phyloP scores from a whole-genome alignment of 1,140 invertebrate species.

The roundworm (Caenorhabditis elegans) region DNA sequence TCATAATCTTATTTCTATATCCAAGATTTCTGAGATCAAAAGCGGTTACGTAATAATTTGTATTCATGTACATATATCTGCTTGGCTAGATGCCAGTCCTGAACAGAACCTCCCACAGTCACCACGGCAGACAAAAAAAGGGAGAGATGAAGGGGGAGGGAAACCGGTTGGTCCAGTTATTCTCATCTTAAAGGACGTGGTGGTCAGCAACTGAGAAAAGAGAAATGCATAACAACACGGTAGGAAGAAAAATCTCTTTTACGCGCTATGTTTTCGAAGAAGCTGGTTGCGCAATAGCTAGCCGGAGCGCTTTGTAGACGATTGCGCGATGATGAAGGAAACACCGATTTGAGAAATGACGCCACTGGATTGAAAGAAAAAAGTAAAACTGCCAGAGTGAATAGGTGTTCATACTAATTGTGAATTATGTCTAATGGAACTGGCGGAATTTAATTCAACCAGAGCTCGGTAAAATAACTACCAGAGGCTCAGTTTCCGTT shows the following conservation, averaged over 20 bases:
- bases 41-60: slow-evolving; percentile 16
- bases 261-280: not conserved
- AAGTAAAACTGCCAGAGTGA: too few relatives aligned
- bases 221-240: slow-evolving; percentile 19
- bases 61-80: slow-evolving; percentile 18
- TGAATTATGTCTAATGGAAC: too few relatives aligned
- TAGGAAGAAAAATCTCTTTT: slow-evolving; percentile 6
- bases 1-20: not conserved
- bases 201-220: slow-evolving; percentile 7
- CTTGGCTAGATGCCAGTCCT: slow-evolving; percentile 14
- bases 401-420: too few relatives aligned
- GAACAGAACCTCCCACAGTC: not conserved
- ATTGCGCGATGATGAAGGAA: slow-evolving; percentile 7
- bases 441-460: too few relatives aligned
- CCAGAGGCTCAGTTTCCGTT: too few relatives aligned
- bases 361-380: too few relatives aligned
- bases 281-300: slow-evolving; percentile 26
- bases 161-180: slow-evolving; percentile 28
- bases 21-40: not conserved
- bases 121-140: not conserved
- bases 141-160: too few relatives aligned
- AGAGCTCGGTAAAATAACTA: too few relatives aligned
- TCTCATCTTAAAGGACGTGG: slow-evolving; percentile 26
- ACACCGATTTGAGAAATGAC: slow-evolving; percentile 1
- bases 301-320: slow-evolving; percentile 6